Base-by-base conservation (phyloP, 2,113 vertebrate species). In the Pampusana beccarii region DNA sequence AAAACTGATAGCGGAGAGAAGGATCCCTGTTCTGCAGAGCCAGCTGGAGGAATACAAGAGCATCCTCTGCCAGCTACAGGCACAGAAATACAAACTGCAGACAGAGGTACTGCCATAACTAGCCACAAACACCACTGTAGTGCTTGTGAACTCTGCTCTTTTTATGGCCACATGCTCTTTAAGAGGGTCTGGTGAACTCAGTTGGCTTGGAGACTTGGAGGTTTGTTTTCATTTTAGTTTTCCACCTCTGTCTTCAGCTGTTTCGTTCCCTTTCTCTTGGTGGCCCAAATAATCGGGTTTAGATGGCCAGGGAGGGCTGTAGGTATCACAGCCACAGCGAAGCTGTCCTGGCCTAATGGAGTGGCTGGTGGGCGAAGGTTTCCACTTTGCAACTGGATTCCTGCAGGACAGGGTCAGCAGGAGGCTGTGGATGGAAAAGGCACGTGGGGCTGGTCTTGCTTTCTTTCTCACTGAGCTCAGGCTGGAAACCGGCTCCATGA, bases 41-140 rank as follows among this genome's bases (percentile, higher is more conserved):
- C 99, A 99, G 94, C 97, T 99, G 96, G 99, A 99, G 77, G 99
- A 99, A 84, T 98, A 98, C 95, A 99, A 98, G 98, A 99, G 98
- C 88, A 97, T 98, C 93, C 98, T 99, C 96, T 99, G 98, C 71
- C 98, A 99, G 97, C 98, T 99, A 24, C 98, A 99, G 93, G 95
- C 95, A 0, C 99, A 99, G 95, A 99, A 98, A 86, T 97, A 98
- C 7, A 98, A 98, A 56, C 98, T 99, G 40, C 98, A 99, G 82
- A 97, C 98, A 40, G 99, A 99, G 99, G 99, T 99, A 96, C 4
- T 46, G 40, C 23, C 46, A 13, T 40, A 50, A 42, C 40, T 67
- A 57, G 18, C 48, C 5, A 2, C 20, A 66, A 67, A 73, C 31
- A 69, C 17, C 74, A 5, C 13, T 16, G 8, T 24, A 36, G 15